A percentile compares a stretch with the other conserved stretches of the same genome.
Conservation (phyloP, 1,140 invertebrate genomes). For the Procambarus clarkii region DNA sequence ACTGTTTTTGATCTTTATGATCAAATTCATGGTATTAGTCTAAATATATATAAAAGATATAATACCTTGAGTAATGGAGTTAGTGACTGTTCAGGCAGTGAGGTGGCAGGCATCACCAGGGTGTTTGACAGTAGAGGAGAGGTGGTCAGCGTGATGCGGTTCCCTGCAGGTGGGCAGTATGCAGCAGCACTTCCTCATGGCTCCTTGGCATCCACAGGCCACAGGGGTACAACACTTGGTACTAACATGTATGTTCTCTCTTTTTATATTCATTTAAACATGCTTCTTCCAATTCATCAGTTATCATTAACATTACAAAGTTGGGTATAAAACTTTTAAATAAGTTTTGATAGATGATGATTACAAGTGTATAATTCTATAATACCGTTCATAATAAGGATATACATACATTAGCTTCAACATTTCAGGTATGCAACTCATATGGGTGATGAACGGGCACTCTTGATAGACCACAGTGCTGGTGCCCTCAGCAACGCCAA, state of each 20-base stretch:
- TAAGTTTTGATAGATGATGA: no score
- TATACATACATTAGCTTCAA: not conserved
- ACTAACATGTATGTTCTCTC: constrained; percentile 49
- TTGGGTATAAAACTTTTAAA: no score
- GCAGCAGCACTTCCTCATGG: not conserved
- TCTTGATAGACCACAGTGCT: not conserved
- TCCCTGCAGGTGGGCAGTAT: not conserved
- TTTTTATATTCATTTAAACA: no score
- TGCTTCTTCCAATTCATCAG: no score
- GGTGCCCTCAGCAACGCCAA: not conserved
- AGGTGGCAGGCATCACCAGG: constrained; percentile 50
- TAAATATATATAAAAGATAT: no score
- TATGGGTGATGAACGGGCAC: not conserved
- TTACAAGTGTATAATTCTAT: no score
- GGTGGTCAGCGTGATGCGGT: not conserved
- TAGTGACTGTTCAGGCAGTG: constrained; percentile 7
- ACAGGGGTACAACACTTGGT: constrained; percentile 56
- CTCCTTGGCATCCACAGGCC: constrained; percentile 5
- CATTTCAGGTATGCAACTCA: constrained; percentile 2
- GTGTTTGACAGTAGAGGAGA: constrained; percentile 39
- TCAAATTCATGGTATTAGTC: no score
- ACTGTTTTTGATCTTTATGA: no score
- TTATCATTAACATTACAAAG: no score
- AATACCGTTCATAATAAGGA: no score
- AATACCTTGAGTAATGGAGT: no score